Base-by-base conservation (phyloP, 2,113 vertebrate genomes). In the Oxyruncus cristatus region DNA sequence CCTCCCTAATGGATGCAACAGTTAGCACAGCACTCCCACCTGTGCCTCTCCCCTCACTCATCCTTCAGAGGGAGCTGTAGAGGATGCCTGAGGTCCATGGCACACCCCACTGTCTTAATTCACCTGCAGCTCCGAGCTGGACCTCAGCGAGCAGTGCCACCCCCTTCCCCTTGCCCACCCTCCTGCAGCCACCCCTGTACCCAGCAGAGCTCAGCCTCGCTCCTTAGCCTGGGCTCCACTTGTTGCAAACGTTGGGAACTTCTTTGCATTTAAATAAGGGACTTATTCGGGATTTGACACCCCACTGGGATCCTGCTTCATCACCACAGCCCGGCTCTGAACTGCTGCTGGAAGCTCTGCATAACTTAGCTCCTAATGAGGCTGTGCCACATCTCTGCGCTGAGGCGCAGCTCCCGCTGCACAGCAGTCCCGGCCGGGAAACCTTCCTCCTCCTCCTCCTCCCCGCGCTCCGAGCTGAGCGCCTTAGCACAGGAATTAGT, bases 221-320 rank as follows among this genome's bases (percentile, higher is more conserved):
- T 56, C 44, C n/a, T 22, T 6, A 22, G n/a, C 39, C 59, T 19
- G 9, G 2, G 17, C 33, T n/a, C 22, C 82, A 30, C 82, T 66
- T 59, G 85, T 59, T 82, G 82, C 56, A 37, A 65, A 79, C 12
- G 5, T 2, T 18, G 74, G 37, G 47, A 63, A 58, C 49, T 65
- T 56, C 67, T 89, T 87, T 87, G 73, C 65, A 46, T 82, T 72
- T 56, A 61, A 92, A 67, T 77, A 46, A 78, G 58, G 52, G 75
- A 68, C 66, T 88, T 78, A 46, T 0, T 55, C 0, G 1, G 52
- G 82, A 55, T 92, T 88, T 72, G 82, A 52, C 71, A 44, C 41
- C 85, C 75, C 24, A 2, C 62, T 67, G 86, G 46, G 53, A 71
- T 62, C 21, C 75, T 50, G 49, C 78, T 61, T 73, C 82, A 46